These are phyloP conservation scores for Cygnus atratus DNA, from an alignment of 2,113 vertebrate species.

Conservation along the genomic window DNA sequence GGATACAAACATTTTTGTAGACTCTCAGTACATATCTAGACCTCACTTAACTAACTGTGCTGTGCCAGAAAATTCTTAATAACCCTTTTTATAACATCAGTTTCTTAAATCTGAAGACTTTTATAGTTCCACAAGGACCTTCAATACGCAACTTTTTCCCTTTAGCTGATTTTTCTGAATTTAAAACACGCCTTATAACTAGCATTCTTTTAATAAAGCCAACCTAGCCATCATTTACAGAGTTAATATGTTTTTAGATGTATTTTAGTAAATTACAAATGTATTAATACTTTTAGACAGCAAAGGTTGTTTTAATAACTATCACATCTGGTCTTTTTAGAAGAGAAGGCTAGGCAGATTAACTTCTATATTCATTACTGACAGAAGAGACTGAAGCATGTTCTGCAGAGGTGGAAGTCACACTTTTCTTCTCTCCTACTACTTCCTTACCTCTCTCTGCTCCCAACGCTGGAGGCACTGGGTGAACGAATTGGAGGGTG, in stretches of 20 bases:
- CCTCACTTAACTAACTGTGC: background rate
- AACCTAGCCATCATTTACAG: background rate
- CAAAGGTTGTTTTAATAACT: background rate
- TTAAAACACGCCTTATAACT: background rate
- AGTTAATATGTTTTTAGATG: background rate
- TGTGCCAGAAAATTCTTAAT: background rate
- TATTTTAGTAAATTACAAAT: background rate
- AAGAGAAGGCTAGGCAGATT: background rate
- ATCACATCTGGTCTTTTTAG: background rate
- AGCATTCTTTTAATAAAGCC: background rate
- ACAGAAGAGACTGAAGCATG: background rate
- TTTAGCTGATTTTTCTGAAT: constrained; percentile 1
- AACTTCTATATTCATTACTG: background rate
- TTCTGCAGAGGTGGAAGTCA: background rate
- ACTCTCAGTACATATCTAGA: background rate
- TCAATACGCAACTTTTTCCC: background rate
- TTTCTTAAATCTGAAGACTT: background rate
- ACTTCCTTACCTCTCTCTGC: constrained; percentile 80
- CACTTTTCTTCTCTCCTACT: background rate
- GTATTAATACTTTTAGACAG: constrained; percentile 8
- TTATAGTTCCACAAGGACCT: background rate
- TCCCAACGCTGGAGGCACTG: constrained; percentile 84
- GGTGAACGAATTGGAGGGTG: constrained; percentile 80
- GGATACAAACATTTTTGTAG: constrained; percentile 12
- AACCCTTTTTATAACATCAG: background rate